Evolutionary conservation across 1,140 invertebrate genomes (phyloP).

Genomic region (Aphaenogaster ashmeadi): DNA sequence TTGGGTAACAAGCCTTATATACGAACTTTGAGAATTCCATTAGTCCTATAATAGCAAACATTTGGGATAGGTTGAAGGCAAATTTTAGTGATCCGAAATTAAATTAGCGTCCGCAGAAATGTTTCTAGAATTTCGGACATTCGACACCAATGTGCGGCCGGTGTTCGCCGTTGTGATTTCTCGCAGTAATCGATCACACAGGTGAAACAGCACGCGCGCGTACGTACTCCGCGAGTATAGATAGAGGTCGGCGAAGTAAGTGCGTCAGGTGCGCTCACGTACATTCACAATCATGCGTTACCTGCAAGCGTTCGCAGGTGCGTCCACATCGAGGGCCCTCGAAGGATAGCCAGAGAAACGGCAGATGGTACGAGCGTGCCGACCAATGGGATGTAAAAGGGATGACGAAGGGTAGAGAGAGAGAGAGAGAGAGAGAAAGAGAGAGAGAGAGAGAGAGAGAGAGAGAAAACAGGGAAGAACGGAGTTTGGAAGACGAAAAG

Average conservation of each 20-base stretch:
- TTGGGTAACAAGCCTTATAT: background rate
- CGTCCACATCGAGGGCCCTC: constrained; percentile 43
- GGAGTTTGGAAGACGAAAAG: constrained; percentile 8
- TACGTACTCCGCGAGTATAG: background rate
- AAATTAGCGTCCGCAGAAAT: background rate
- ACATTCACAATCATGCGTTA: constrained; percentile 38
- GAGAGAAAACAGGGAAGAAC: background rate
- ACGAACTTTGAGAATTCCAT: constrained; percentile 10
- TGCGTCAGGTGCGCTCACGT: constrained; percentile 52
- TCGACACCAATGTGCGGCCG: background rate
- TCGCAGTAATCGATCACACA: constrained; percentile 38
- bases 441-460: background rate
- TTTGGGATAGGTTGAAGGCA: background rate
- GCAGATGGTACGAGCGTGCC: constrained; percentile 57
- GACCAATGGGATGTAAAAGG: constrained; percentile 12
- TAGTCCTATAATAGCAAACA: constrained; percentile 5
- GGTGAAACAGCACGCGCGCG: constrained; percentile 25
- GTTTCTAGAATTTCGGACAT: background rate
- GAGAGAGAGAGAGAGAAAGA: background rate
- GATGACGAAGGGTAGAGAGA: constrained; percentile 1
- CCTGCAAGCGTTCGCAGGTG: constrained; percentile 35
- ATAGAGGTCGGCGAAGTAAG: constrained; percentile 53
- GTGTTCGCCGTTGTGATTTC: constrained; percentile 22
- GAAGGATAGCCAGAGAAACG: constrained; percentile 50
- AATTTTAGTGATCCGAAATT: background rate